phyloP scores from a whole-genome alignment of 2,113 vertebrate genomes.

The Turnix velox region DNA sequence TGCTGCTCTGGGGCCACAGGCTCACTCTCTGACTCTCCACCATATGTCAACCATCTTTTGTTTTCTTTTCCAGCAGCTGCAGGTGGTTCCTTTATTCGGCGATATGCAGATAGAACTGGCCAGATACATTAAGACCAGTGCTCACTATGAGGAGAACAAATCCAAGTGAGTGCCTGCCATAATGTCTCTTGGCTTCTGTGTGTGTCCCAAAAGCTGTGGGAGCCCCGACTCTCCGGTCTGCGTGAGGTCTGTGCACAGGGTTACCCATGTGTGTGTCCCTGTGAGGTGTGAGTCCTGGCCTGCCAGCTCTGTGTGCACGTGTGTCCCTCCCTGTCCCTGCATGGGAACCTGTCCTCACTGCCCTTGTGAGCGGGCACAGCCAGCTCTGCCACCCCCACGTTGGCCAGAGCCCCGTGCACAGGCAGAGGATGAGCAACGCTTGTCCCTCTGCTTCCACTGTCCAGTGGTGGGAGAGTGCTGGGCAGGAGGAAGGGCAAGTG shows the following conservation, averaged over 20 bases:
- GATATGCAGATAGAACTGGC: constrained; percentile 99
- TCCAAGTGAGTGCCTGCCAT: constrained; percentile 93
- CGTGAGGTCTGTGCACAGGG: background rate
- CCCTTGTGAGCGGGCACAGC: background rate
- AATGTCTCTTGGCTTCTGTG: constrained; percentile 82
- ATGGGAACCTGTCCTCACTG: background rate
- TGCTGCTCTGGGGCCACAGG: background rate
- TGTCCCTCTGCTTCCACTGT: background rate
- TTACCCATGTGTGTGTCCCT: constrained; percentile 3
- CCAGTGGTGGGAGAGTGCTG: background rate
- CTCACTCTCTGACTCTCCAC: background rate
- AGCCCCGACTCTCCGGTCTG: background rate
- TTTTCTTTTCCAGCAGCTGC: constrained; percentile 87
- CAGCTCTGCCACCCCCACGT: background rate
- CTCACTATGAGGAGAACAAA: constrained; percentile 99
- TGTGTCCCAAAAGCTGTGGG: constrained; percentile 57
- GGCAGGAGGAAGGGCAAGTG: background rate
- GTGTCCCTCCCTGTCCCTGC: background rate
- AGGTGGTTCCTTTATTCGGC: constrained; percentile 97
- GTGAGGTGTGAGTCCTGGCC: background rate
- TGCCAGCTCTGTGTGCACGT: constrained; percentile 21
- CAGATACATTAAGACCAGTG: constrained; percentile 99
- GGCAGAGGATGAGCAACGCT: background rate
- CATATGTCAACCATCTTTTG: constrained; percentile 60
- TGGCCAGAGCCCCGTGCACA: background rate